Base-by-base conservation (phyloP, 2,888 invertebrate species). In the Hypsopygia costalis region DNA sequence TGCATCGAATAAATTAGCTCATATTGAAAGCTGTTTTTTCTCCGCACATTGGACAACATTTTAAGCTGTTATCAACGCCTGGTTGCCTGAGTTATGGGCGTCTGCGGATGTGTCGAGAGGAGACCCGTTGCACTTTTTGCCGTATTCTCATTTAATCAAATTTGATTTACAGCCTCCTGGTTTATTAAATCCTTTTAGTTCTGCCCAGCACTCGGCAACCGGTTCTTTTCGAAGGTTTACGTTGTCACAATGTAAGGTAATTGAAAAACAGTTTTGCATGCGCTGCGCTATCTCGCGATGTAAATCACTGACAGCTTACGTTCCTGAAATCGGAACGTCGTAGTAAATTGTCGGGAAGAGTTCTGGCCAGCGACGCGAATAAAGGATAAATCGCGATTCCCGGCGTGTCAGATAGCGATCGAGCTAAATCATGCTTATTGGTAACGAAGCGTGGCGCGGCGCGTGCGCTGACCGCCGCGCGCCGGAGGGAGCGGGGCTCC, bases 371-470 rank as follows among this genome's bases (percentile, higher is more conserved):
- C 30, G 37, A 31, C 35, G 34, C 39, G 38, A 40, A 36, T 27
- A 34, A 47, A 40, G 50, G 46, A 58, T 62, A 62, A 65, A 58
- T 60, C 55, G 48, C 36, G 41, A 52, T 42, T 42, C 44, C 41
- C 51, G 51, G 55, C 52, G 60, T 61, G 65, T 62, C 67, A 62
- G 70, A 69, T 72, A 62, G 70, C 58, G 60, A 62, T 58, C 63
- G 57, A 63, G 58, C 51, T 81, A 80, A 81, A 81, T 81, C 81
- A 81, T 69, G 61, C 72, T 80, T 77, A 78, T 68, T 67, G 71
- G 73, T 79, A 81, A 79, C 75, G 78, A 81, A 81, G 72, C 77
- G 69, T 69, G 65, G 51, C 52, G 53, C 55, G 60, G 58, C 68
- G 70, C 71, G 72, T 67, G 75, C 71, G 66, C 68, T 32, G 48